A percentile compares a stretch with the other conserved stretches of the same genome.
Conservation (phyloP, 2,888 invertebrate genomes). For the Philaethria dido region DNA sequence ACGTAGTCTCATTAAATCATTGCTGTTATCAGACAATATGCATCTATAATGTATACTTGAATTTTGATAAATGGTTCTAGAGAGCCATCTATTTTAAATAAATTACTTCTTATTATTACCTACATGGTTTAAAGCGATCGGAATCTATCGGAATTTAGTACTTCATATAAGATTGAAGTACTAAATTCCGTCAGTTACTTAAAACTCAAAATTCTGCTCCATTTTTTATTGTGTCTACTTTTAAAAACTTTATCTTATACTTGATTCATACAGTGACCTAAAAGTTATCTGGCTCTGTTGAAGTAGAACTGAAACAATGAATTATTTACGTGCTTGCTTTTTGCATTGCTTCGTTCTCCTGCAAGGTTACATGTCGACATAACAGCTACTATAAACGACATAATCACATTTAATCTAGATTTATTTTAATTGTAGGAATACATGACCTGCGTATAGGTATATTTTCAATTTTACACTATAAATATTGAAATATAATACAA, state of each 20-base stretch:
- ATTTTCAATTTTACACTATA: no score
- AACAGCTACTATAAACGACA: neutral
- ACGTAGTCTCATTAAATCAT: no score
- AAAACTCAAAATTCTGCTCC: neutral
- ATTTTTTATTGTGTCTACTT: constrained; percentile 12
- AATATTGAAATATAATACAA: no score
- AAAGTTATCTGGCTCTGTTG: constrained; percentile 36
- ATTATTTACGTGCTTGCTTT: constrained; percentile 42
- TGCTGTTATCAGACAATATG: no score
- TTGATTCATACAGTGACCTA: constrained; percentile 43
- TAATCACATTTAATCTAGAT: neutral
- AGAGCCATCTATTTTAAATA: no score
- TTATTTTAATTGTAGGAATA: neutral
- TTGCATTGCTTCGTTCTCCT: constrained; percentile 38
- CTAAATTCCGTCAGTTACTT: constrained; percentile 7
- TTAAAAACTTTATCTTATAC: constrained; percentile 31
- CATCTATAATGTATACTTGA: no score
- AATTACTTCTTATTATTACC: no score
- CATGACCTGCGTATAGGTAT: no score
- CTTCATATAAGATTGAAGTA: no score
- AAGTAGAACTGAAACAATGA: constrained; percentile 40
- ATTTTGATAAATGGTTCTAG: no score
- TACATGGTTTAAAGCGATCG: no score
- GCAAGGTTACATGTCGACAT: constrained; percentile 28
- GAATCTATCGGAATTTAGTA: no score